Conservation (phyloP, 2,888 invertebrate species). For the Syritta pipiens region DNA sequence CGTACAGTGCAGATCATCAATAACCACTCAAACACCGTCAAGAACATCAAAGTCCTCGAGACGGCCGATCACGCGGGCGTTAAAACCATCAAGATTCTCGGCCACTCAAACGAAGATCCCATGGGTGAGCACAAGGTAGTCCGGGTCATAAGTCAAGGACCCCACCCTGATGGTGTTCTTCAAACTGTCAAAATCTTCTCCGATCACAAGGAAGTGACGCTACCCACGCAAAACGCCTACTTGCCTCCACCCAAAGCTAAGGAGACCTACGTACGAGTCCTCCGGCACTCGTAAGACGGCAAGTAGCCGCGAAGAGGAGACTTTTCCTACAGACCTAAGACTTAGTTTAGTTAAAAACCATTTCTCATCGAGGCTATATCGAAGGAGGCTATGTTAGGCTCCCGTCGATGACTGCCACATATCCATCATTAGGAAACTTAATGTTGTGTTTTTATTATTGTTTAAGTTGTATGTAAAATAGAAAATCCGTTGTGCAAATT, state of each 20-base stretch:
- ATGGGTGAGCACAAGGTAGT: slow-evolving; percentile 74
- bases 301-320: not conserved
- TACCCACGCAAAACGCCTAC: slow-evolving; percentile 35
- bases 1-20: slow-evolving; percentile 76
- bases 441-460: slow-evolving; percentile 26
- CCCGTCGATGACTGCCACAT: slow-evolving; percentile 25
- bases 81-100: slow-evolving; percentile 76
- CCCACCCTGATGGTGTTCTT: slow-evolving; percentile 70
- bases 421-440: slow-evolving; percentile 25
- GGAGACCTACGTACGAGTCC: not conserved
- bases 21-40: slow-evolving; percentile 65
- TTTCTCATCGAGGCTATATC: slow-evolving; percentile 1
- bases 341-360: slow-evolving; percentile 49
- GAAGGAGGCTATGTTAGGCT: slow-evolving; percentile 53
- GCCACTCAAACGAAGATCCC: slow-evolving; percentile 73
- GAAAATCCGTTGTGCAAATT: slow-evolving; percentile 12
- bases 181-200: slow-evolving; percentile 76
- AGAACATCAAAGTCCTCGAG: slow-evolving; percentile 75
- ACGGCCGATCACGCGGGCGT: slow-evolving; percentile 73
- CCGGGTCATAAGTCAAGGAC: slow-evolving; percentile 73
- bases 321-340: slow-evolving; percentile 34
- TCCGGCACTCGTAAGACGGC: not conserved
- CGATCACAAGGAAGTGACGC: slow-evolving; percentile 70
- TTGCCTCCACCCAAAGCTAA: slow-evolving; percentile 34
- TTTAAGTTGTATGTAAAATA: not conserved